Evolutionary conservation across 2,888 invertebrate species (phyloP), one percentile per base, ranked within the genome.

Genomic region (Trissoscelio sp.): DNA sequence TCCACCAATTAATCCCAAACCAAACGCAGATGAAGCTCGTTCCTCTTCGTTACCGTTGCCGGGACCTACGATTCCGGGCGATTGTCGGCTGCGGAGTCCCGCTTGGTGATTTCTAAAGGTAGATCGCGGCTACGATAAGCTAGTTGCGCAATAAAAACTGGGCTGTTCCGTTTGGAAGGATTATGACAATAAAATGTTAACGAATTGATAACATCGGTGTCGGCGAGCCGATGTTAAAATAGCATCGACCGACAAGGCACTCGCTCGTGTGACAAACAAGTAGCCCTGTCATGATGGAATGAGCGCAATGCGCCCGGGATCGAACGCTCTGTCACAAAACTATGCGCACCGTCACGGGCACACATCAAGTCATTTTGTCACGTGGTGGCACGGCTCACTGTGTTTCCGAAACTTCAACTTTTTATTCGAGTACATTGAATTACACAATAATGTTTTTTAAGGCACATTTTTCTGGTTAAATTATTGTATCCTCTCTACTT

Each of bases 1-100:
- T n/a, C n/a, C n/a, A n/a, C n/a, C n/a, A n/a, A 83, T 83, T 79
- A 83, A 83, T 81, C 62, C 53, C 66, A 31, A 37, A 62, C 37
- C 46, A 53, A 67, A 22, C 53, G 44, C 46, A 51, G 78, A 83
- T 74, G 72, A 60, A 72, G 72, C 70, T 78, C 80, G 80, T 74
- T 83, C 51, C 64, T 34, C 69, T 11, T 20, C 57, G 42, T 79
- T 77, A 73, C 51, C 55, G 39, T 67, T 62, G 57, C 22, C 34
- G 44, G 42, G 64, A 77, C 67, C 55, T 28, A 39, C 66, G 62
- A 64, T 74, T 62, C 60, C 51, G 7, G 39, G 51, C 64, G 51
- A 42, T 70, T 67, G 64, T 80, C 57, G 42, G 55, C n/a, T 18
- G n/a, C 48, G 9, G 11, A 48, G 18, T 51, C 48, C 16, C 28